A percentile compares a stretch with the other conserved stretches of the same genome.
Evolutionary conservation across 2,888 invertebrate genomes (phyloP).

Genomic region (Nomada ferruginata): DNA sequence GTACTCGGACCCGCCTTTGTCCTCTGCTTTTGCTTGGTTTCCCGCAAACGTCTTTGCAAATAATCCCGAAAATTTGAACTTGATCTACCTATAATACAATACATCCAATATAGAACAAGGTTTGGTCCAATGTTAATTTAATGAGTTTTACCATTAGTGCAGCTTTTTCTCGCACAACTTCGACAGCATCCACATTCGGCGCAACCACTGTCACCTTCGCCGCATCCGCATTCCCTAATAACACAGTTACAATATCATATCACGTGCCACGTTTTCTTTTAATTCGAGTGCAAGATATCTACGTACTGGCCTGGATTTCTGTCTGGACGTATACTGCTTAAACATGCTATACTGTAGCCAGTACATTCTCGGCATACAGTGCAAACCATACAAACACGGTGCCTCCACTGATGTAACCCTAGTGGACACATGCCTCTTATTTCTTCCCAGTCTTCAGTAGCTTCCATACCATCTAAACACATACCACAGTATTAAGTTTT

Average conservation of each 20-base stretch:
- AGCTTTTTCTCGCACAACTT: constrained; percentile 91
- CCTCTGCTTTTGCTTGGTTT: constrained; percentile 85
- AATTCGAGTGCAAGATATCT: not conserved
- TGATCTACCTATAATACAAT: constrained; percentile 82
- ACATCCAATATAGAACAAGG: not conserved
- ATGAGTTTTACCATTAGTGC: constrained; percentile 83
- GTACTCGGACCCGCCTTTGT: constrained; percentile 82
- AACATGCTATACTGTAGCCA: constrained; percentile 94
- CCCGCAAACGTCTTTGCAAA: constrained; percentile 86
- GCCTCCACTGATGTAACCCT: constrained; percentile 91
- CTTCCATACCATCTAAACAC: constrained; percentile 78
- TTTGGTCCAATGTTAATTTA: not conserved
- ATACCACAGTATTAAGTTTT: not conserved
- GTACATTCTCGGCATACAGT: constrained; percentile 96
- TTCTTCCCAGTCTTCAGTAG: constrained; percentile 86
- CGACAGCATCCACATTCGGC: constrained; percentile 96
- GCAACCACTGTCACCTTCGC: constrained; percentile 97
- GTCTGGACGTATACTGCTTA: constrained; percentile 91
- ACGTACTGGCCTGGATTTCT: constrained; percentile 86
- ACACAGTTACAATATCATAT: constrained; percentile 79
- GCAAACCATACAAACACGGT: constrained; percentile 95
- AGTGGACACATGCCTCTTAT: constrained; percentile 87
- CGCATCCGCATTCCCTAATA: constrained; percentile 95
- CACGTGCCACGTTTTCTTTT: not conserved
- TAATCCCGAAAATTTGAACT: constrained; percentile 87